Evolutionary conservation across 92 coral and sea anemone genomes (phyloP).

Genomic region (Epizoanthus ramosus): DNA sequence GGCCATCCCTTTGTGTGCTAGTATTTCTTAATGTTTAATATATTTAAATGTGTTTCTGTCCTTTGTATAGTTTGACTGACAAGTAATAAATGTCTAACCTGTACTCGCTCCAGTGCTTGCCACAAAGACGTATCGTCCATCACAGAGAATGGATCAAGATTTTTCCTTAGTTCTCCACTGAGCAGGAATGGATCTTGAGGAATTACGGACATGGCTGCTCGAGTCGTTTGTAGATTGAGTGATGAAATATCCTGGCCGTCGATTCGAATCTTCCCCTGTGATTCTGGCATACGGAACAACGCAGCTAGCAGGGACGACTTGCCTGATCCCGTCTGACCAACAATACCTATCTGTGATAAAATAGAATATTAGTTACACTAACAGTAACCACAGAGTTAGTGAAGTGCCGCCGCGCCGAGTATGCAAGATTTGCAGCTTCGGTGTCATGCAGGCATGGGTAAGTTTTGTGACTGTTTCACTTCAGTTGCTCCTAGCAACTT

Average conservation of each 20-base stretch:
- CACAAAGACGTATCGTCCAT: not conserved
- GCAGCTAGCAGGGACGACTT: too few species aligned
- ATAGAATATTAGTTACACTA: too few species aligned
- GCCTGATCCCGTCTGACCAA: too few species aligned
- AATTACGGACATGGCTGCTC: slow-evolving; percentile 28
- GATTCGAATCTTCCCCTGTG: slow-evolving; percentile 2
- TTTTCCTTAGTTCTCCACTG: slow-evolving; percentile 33
- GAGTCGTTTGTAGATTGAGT: slow-evolving; percentile 6
- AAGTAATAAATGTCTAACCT: not conserved
- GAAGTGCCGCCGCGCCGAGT: too few species aligned
- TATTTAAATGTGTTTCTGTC: not conserved
- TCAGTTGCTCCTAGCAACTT: too few species aligned
- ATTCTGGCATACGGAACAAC: slow-evolving; percentile 15
- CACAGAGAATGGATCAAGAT: slow-evolving; percentile 25
- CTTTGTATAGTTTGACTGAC: not conserved
- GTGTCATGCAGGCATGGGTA: too few species aligned
- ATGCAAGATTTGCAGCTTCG: too few species aligned
- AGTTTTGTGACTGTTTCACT: too few species aligned
- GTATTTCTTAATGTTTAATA: not conserved
- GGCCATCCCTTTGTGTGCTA: not conserved
- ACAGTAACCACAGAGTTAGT: too few species aligned
- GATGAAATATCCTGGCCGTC: slow-evolving; percentile 24
- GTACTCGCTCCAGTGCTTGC: slow-evolving; percentile 23
- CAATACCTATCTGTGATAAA: too few species aligned
- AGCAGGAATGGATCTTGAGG: slow-evolving; percentile 34